Percentiles rank a stretch among this genome's conserved stretches.
These are phyloP conservation scores for Notarius lentiginosus DNA, from an alignment of 2,113 vertebrate genomes.

Conservation along the genomic window DNA sequence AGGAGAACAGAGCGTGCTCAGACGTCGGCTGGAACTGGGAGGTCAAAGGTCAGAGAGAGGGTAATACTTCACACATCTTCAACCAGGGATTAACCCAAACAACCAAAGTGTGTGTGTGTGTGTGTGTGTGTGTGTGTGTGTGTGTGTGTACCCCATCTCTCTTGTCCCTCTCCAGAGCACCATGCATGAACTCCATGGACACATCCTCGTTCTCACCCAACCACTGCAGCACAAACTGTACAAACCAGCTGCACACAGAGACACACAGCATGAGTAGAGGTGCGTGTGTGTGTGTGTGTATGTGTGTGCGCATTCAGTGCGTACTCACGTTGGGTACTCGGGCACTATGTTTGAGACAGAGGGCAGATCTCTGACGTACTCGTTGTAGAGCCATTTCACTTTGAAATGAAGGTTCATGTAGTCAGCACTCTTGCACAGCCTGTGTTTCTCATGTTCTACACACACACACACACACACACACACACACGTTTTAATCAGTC, in stretches of 20 bases:
- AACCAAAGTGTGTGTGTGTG: not conserved
- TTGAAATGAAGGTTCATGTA: constrained; percentile 99
- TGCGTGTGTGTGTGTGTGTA: constrained; percentile 1
- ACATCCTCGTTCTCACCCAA: constrained; percentile 96
- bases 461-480: constrained; percentile 45
- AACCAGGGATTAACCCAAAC: not conserved
- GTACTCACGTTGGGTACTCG: constrained; percentile 90
- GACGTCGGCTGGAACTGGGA: constrained; percentile 93
- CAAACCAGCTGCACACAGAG: constrained; percentile 83
- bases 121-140: constrained; percentile 34
- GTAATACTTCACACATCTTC: not conserved
- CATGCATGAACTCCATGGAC: constrained; percentile 92
- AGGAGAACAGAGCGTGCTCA: constrained; percentile 94
- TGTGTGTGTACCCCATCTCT: constrained; percentile 85
- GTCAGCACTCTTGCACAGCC: constrained; percentile 89
- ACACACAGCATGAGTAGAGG: not conserved
- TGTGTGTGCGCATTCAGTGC: constrained; percentile 10
- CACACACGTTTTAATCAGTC: not conserved
- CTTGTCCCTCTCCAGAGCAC: constrained; percentile 94
- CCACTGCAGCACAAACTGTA: constrained; percentile 94
- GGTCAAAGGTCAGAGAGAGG: not conserved
- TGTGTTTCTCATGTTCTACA: constrained; percentile 90
- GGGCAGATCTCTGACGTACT: constrained; percentile 86
- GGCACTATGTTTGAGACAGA: constrained; percentile 80
- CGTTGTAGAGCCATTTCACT: constrained; percentile 97